Evolutionary conservation across 2,797 vertebrate species (phyloP), one percentile per base, ranked within the genome.

Genomic region (Sorex maritimensis): DNA sequence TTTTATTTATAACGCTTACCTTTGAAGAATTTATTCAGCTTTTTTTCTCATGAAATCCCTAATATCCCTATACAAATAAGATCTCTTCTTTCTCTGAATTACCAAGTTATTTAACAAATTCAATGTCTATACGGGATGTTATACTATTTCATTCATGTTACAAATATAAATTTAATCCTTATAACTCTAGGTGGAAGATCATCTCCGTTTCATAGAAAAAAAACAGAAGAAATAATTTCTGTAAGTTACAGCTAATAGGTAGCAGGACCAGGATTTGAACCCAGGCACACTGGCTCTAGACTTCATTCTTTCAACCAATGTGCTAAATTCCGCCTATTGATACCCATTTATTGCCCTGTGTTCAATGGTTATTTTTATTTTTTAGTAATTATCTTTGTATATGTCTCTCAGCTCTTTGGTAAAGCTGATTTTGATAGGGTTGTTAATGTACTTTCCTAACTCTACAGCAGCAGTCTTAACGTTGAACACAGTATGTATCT

Each of bases 201-300:
- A 86, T 44, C 26, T 83, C 13, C 44, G 81, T 28, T 72, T 89
- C 78, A 90, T 65, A 75, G 28, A 55, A 15, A 30, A 93, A 96
- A 82, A 77, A 84, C 34, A 83, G 7, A 81, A 85, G 30, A 92
- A 87, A 81, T 71, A 88, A 78, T 7, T 68, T 78, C 30, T 17
- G 41, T 46, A 88, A 78, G 9, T 28, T 79, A 61, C 77, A 34
- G 46, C 5, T 75, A 86, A 2, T 77, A 81, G 95, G 21, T 52
- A 52, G 49, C 49, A 52, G 49, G 11, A 14, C 49, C 11, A 9
- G 49, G 13, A 52, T 52, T 52, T 81, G 38, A 88, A 84, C 9
- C 24, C 38, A 78, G 34, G 41, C 14, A 82, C 61, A 71, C 0
- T 83, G 38, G 49, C 13, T 77, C 52, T 80, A 69, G 44, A 83